Evolutionary conservation across 2,797 vertebrate species (phyloP), one percentile per base, ranked within the genome.

Genomic region (Spatula clypeata): DNA sequence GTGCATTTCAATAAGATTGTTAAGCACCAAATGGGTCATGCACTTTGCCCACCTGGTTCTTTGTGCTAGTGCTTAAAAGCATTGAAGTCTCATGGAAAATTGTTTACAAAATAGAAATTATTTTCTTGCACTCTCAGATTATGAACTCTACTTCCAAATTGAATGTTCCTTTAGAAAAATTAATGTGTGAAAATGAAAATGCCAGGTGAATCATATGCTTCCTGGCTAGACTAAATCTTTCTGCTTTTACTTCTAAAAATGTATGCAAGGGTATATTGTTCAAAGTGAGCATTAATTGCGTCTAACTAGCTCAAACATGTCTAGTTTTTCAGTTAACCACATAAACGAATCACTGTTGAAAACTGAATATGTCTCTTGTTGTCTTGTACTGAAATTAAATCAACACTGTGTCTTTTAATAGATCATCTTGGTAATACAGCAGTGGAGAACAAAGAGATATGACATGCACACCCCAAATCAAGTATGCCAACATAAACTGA

Each of bases 11-110:
- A 84, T 76, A 9, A 73, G 71, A 45, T 32, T 79, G 23, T 84
- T 90, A 87, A 93, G 77, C 57, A 92, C 67, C 88, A 77, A 80
- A 29, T 0, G 69, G 71, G 65, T 93, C 74, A 9, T 36, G 88
- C n/a, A n/a, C 61, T 94, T 95, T 92, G 90, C 88, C 80, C 88
- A 92, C 92, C 64, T 92, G 64, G 60, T 62, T 94, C 86, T 79
- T 72, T 55, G 53, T 40, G 72, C 73, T 8, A 9, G 40, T 51
- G 86, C 42, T 85, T 71, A 62, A 88, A 90, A 94, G 20, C 53
- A 12, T 1, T 5, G 32, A 80, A 74, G 3, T 45, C 74, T 82
- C 38, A 76, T 1, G 4, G 64, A 79, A 79, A 82, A 84, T 62
- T 55, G 9, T 38, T 71, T 55, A 29, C 20, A 55, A 89, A 95